phyloP scores from a whole-genome alignment of 2,888 invertebrate genomes.

The Candidula unifasciata region DNA sequence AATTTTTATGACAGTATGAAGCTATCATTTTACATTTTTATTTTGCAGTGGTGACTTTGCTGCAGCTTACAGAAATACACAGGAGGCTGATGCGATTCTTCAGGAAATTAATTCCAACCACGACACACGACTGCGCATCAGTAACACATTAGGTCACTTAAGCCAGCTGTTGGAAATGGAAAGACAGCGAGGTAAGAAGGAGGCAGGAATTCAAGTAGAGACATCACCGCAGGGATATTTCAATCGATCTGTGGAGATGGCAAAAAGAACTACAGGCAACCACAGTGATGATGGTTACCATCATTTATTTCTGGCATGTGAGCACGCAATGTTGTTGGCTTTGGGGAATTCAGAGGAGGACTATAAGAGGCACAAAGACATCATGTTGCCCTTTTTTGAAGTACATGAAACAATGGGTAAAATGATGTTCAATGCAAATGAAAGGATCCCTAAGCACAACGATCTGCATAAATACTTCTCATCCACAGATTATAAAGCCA shows the following conservation, averaged over 20 bases:
- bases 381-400: neutral
- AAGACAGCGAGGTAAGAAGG: neutral
- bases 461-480: neutral
- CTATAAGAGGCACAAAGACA: neutral
- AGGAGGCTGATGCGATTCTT: neutral
- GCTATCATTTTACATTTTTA: neutral
- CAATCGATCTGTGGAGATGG: neutral
- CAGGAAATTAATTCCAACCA: neutral
- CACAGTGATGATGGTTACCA: slow-evolving; percentile 19
- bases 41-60: slow-evolving; percentile 23
- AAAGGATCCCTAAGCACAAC: neutral
- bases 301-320: neutral
- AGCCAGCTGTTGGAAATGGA: neutral
- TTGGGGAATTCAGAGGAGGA: slow-evolving; percentile 1
- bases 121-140: slow-evolving; percentile 8
- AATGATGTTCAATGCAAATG: neutral
- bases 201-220: neutral
- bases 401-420: neutral
- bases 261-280: neutral
- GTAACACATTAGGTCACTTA: slow-evolving; percentile 7
- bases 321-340: neutral
- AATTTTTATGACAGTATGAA: neutral
- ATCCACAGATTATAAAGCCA: neutral
- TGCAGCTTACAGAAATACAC: neutral
- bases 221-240: neutral